Conservation (phyloP, 2,113 vertebrate species). For the Actenoides hombroni region DNA sequence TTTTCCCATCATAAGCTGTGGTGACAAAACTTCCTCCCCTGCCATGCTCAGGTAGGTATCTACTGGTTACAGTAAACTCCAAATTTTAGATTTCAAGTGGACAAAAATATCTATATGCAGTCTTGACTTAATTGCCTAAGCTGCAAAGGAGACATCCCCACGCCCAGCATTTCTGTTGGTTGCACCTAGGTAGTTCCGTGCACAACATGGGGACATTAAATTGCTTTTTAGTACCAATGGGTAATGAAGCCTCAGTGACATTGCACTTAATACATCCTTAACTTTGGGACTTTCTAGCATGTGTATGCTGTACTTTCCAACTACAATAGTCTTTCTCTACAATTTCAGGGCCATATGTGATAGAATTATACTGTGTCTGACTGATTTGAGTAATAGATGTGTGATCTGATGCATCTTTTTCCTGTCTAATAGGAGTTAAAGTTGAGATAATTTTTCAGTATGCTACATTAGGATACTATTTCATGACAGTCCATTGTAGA, state of each 20-base stretch:
- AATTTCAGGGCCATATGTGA: not conserved
- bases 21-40: not conserved
- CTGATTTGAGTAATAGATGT: not conserved
- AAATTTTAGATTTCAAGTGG: not conserved
- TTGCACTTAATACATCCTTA: not conserved
- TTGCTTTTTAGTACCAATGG: not conserved
- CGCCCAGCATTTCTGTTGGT: not conserved
- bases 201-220: not conserved
- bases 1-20: not conserved
- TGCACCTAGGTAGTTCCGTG: not conserved
- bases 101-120: not conserved
- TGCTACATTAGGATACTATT: not conserved
- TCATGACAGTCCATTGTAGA: not conserved
- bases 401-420: not conserved
- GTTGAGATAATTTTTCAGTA: not conserved
- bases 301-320: not conserved
- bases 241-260: not conserved
- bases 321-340: not conserved
- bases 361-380: not conserved
- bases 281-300: not conserved
- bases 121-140: not conserved
- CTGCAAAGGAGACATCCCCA: not conserved
- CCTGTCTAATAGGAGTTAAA: not conserved
- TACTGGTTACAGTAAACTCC: not conserved
- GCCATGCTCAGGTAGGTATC: not conserved